A percentile compares a stretch with the other conserved stretches of the same genome.
Evolutionary conservation across 2,888 invertebrate genomes (phyloP).

Genomic region (Ophraella communa): DNA sequence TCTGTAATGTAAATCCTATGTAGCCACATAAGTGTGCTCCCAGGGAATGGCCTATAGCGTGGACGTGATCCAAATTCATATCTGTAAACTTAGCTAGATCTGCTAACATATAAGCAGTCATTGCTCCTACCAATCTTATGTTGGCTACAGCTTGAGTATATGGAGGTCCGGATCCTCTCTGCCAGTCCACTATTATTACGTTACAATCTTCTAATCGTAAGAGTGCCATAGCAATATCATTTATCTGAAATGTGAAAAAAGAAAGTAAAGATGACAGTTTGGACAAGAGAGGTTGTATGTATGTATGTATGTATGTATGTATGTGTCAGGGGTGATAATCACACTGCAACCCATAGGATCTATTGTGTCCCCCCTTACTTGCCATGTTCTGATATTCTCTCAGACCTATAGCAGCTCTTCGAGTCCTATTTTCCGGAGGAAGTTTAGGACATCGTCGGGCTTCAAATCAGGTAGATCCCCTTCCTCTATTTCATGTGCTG

Average conservation of each 20-base stretch:
- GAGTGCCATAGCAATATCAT: conserved; percentile 76
- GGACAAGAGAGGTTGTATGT: too few relatives aligned
- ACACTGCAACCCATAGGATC: too few relatives aligned
- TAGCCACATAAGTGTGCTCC: conserved; percentile 87
- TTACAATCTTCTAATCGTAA: conserved; percentile 74
- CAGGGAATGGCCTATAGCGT: conserved; percentile 86
- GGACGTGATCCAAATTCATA: conserved; percentile 70
- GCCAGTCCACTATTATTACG: conserved; percentile 85
- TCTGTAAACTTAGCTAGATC: conserved; percentile 59
- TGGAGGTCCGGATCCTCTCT: conserved; percentile 83
- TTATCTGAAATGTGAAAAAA: conserved; percentile 61
- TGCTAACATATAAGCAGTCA: conserved; percentile 75
- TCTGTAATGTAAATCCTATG: conserved; percentile 77
- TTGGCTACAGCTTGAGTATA: conserved; percentile 94
- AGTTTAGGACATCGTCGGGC: too few relatives aligned
- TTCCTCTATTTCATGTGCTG: too few relatives aligned
- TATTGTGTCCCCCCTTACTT: too few relatives aligned
- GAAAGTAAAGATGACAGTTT: too few relatives aligned
- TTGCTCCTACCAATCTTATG: conserved; percentile 82
- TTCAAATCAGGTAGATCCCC: too few relatives aligned
- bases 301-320: too few relatives aligned
- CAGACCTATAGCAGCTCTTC: too few relatives aligned
- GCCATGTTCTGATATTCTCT: too few relatives aligned
- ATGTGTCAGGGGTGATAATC: too few relatives aligned
- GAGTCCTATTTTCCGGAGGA: too few relatives aligned